Evolutionary conservation across 2,797 vertebrate genomes (phyloP).

Genomic region (Hirundo rustica): DNA sequence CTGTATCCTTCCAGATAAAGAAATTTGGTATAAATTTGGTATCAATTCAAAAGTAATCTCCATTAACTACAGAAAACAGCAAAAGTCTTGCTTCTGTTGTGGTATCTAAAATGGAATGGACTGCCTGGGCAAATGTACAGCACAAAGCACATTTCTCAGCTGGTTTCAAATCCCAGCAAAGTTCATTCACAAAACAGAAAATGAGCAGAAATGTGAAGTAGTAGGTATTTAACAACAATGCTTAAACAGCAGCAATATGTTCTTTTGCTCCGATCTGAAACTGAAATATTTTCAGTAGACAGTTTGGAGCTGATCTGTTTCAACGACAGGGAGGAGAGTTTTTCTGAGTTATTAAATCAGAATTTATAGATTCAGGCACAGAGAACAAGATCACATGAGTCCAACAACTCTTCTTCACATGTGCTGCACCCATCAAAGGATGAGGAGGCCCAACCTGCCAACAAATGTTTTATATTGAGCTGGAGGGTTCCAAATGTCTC

Average conservation of each 20-base stretch:
- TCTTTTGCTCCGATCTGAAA: not conserved
- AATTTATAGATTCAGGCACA: not conserved
- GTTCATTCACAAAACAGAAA: not conserved
- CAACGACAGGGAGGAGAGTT: not conserved
- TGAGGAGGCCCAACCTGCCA: slow-evolving; percentile 44
- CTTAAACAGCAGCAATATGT: not conserved
- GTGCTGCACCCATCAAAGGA: slow-evolving; percentile 44
- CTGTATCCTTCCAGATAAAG: not conserved
- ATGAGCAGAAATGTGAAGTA: not conserved
- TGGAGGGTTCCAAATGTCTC: slow-evolving; percentile 63
- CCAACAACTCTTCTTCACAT: slow-evolving; percentile 35
- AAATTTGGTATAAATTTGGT: not conserved
- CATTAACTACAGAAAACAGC: not conserved
- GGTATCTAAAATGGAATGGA: not conserved
- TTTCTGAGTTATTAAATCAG: not conserved
- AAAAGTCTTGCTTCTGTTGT: not conserved
- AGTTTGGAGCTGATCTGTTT: not conserved
- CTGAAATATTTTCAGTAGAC: not conserved
- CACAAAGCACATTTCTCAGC: not conserved
- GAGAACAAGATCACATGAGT: not conserved
- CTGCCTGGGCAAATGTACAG: not conserved
- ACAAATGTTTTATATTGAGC: slow-evolving; percentile 74
- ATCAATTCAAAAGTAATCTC: not conserved
- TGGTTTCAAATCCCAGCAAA: not conserved
- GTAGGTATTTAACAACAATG: not conserved